These are phyloP conservation scores for Patella caerulea DNA, from an alignment of 2,888 invertebrate genomes.

Conservation along the genomic window DNA sequence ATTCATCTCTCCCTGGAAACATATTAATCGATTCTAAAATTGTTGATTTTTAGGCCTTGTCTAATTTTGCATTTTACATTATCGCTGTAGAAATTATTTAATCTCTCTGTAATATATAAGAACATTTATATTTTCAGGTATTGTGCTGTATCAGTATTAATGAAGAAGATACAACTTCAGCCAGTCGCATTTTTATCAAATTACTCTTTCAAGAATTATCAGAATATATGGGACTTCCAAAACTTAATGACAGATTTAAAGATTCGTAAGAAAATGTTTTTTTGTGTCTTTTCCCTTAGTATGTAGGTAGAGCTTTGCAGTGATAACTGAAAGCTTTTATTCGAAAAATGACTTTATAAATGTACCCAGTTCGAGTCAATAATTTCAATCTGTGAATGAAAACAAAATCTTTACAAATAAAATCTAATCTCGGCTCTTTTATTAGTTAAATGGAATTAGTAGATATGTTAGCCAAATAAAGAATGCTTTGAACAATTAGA, in stretches of 20 bases:
- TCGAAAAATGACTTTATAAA: no score
- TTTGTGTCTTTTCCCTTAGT: no score
- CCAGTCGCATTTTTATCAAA: slow-evolving; percentile 97
- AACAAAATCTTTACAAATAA: no score
- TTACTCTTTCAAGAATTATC: slow-evolving; percentile 94
- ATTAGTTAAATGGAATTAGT: no score
- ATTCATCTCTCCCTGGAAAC: neutral
- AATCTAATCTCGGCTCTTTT: neutral
- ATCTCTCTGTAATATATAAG: neutral
- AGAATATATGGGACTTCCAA: slow-evolving; percentile 95
- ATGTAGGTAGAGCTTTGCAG: no score
- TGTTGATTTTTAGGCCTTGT: slow-evolving; percentile 6
- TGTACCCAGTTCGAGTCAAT: no score
- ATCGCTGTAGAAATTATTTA: neutral
- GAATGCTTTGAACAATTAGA: neutral
- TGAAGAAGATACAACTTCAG: slow-evolving; percentile 97
- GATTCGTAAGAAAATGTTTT: slow-evolving; percentile 81
- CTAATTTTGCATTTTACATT: neutral
- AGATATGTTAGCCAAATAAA: no score
- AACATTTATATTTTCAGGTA: slow-evolving; percentile 74
- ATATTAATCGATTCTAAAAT: neutral
- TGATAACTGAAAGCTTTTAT: no score
- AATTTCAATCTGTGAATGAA: no score
- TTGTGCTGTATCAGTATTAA: slow-evolving; percentile 90
- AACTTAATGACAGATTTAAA: slow-evolving; percentile 89